Evolutionary conservation across 2,113 vertebrate genomes (phyloP), one percentile per base, ranked within the genome.

Genomic region (Rhegmatorhina hoffmannsi): DNA sequence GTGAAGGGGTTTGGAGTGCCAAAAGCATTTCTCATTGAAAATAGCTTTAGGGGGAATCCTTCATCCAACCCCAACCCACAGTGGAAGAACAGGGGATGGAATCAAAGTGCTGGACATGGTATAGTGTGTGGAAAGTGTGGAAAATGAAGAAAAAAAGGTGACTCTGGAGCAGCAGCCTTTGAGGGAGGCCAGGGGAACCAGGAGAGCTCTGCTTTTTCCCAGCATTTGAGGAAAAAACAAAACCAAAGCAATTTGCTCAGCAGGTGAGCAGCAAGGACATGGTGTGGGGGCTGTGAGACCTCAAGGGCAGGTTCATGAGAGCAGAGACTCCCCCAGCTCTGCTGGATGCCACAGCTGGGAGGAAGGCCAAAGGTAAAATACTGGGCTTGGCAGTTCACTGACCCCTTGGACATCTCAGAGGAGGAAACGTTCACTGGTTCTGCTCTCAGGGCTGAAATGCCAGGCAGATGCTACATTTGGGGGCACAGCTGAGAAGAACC

Each of bases 211-310:
- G 60, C 8, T 64, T 31, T 68, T 36, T 13, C 15, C 56, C 40
- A 28, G 14, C 13, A 14, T 17, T 17, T 44, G 84, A 75, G 55
- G 55, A 2, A 16, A 47, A 52, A 36, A 49, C 12, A 7, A n/a
- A 49, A 69, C 13, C 14, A 33, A 36, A 76, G 46, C 10, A 17
- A 46, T 10, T 53, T 28, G 38, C 43, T 53, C 11, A 53, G 73
- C 26, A 55, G 64, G 44, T 8, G 15, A 62, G 63, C 18, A 34
- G 47, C 1, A 2, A 78, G 47, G 62, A 31, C 12, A 21, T 10
- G 17, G 19, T 2, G 2, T 9, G 23, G 11, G 63, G 34, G n/a
- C 13, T n/a, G 20, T 1, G 15, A 24, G 47, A 49, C 4, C 15
- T 38, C 2, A 2, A 89, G 74, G 63, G 38, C 75, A 76, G 50